Conservation (phyloP, 2,113 vertebrate species). For the Polypterus senegalus region DNA sequence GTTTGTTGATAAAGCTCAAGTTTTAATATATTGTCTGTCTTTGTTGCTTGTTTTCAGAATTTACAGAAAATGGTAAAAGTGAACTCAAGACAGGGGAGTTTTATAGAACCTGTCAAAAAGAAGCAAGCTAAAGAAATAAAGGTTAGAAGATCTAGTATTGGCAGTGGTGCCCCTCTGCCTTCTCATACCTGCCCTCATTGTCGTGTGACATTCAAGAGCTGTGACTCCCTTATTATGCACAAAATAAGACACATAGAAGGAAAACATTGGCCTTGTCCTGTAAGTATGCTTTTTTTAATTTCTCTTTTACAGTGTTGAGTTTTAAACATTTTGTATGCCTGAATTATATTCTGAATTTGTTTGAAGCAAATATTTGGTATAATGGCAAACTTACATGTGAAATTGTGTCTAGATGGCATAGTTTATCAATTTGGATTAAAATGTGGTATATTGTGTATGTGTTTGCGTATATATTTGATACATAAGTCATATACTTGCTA, state of each 20-base stretch:
- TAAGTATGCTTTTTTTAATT: slow-evolving; percentile 27
- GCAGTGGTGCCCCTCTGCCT: slow-evolving; percentile 31
- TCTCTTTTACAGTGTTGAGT: no score
- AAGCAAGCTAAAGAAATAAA: slow-evolving; percentile 1
- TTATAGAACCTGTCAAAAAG: neutral
- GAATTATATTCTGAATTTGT: no score
- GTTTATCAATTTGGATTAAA: no score
- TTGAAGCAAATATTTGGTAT: no score
- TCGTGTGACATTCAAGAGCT: slow-evolving; percentile 42
- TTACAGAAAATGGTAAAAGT: slow-evolving; percentile 3
- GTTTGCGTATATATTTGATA: no score
- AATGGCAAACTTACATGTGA: no score
- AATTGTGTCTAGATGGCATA: no score
- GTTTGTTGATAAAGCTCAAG: no score
- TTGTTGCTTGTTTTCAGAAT: slow-evolving; percentile 3
- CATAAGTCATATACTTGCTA: no score
- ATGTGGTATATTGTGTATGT: no score
- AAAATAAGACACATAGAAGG: slow-evolving; percentile 54
- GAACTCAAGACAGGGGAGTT: slow-evolving; percentile 2
- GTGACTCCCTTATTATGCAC: slow-evolving; percentile 56
- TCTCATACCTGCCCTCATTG: slow-evolving; percentile 50
- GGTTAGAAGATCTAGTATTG: slow-evolving; percentile 5
- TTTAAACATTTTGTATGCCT: no score
- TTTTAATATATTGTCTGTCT: neutral
- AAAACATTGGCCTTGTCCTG: slow-evolving; percentile 63